Evolutionary conservation across 2,888 invertebrate genomes (phyloP).

Genomic region (Trichopria drosophilae): DNA sequence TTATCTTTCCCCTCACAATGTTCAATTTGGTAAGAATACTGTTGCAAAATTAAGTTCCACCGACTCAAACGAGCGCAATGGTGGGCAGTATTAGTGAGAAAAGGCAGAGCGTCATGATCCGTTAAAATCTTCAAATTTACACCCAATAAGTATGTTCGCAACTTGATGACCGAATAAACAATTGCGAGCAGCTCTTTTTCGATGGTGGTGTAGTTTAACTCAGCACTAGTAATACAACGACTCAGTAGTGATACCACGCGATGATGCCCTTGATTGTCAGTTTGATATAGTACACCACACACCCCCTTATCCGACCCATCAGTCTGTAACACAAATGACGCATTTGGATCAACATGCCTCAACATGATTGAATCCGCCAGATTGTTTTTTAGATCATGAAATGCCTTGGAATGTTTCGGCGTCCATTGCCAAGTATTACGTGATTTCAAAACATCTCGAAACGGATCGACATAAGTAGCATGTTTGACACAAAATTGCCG

Average conservation of each 20-base stretch:
- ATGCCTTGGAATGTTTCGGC: neutral
- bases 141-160: too few relatives aligned
- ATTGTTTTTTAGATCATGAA: neutral
- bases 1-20: constrained; percentile 37
- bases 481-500: neutral
- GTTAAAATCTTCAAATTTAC: constrained; percentile 37
- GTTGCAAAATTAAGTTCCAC: constrained; percentile 38
- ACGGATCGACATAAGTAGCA: neutral
- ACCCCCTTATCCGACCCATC: constrained; percentile 25
- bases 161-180: constrained; percentile 36
- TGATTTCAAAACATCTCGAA: neutral
- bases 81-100: constrained; percentile 37
- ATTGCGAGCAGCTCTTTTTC: constrained; percentile 40
- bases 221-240: constrained; percentile 25
- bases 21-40: constrained; percentile 36
- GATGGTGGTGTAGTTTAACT: constrained; percentile 33
- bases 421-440: neutral
- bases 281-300: constrained; percentile 29
- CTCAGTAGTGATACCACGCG: constrained; percentile 35
- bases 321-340: constrained; percentile 22
- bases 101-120: constrained; percentile 40
- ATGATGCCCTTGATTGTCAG: constrained; percentile 1
- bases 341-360: constrained; percentile 1
- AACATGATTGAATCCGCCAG: constrained; percentile 15
- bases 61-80: constrained; percentile 35